phyloP scores from a whole-genome alignment of 2,888 invertebrate species.

The Plemyria rubiginata region DNA sequence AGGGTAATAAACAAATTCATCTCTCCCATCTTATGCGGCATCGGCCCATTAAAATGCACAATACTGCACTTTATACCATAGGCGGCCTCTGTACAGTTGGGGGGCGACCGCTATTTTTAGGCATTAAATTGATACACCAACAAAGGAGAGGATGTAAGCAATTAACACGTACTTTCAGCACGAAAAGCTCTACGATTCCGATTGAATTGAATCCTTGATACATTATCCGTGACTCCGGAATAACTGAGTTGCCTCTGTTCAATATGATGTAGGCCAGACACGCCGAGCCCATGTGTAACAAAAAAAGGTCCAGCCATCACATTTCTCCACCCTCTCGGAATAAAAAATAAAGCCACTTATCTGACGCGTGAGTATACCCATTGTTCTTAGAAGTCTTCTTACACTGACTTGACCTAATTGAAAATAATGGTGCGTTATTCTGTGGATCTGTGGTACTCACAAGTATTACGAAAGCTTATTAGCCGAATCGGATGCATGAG shows the following conservation, averaged over 20 bases:
- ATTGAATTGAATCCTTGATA: constrained; percentile 52
- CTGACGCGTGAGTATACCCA: constrained; percentile 75
- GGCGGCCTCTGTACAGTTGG: constrained; percentile 61
- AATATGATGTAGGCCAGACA: constrained; percentile 61
- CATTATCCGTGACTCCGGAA: constrained; percentile 54
- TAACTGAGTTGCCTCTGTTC: constrained; percentile 45
- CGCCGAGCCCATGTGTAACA: constrained; percentile 50
- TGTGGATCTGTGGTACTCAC: constrained; percentile 61
- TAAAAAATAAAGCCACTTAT: constrained; percentile 78
- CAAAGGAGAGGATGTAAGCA: constrained; percentile 81
- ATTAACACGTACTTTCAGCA: constrained; percentile 78
- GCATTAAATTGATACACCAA: constrained; percentile 79
- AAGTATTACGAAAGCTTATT: constrained; percentile 70
- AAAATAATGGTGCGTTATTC: constrained; percentile 81
- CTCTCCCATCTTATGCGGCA: constrained; percentile 82
- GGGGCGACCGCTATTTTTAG: constrained; percentile 79
- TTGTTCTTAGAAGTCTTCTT: constrained; percentile 78
- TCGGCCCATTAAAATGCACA: constrained; percentile 81
- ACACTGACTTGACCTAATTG: constrained; percentile 82
- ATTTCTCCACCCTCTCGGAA: constrained; percentile 71
- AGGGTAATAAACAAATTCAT: constrained; percentile 85
- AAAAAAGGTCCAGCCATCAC: constrained; percentile 63
- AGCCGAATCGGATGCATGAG: constrained; percentile 53
- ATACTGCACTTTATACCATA: constrained; percentile 81
- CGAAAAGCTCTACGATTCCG: constrained; percentile 55